Conservation (phyloP, 2,113 vertebrate species). For the Pluvianellus socialis region DNA sequence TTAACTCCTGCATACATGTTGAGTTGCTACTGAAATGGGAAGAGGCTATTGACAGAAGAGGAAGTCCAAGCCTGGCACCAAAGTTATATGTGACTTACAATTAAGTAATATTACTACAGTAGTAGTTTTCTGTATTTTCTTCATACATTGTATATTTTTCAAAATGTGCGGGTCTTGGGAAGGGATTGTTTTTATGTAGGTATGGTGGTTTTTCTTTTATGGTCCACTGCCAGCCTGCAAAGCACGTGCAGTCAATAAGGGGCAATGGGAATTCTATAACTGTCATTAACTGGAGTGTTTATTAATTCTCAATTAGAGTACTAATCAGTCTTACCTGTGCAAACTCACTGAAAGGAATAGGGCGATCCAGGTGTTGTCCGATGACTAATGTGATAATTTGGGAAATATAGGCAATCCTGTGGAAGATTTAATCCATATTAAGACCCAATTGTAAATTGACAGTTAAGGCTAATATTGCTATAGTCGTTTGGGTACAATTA, state of each 20-base stretch:
- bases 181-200: background rate
- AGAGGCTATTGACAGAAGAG: background rate
- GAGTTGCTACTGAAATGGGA: background rate
- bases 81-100: background rate
- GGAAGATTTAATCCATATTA: background rate
- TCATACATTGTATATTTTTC: background rate
- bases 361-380: background rate
- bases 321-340: constrained; percentile 52
- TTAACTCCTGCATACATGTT: background rate
- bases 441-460: background rate
- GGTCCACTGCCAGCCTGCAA: background rate
- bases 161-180: background rate
- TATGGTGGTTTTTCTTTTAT: background rate
- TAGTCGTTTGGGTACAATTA: constrained; percentile 5
- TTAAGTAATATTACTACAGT: background rate
- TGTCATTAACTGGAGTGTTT: constrained; percentile 54
- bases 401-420: background rate
- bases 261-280: constrained; percentile 61
- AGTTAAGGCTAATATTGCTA: background rate
- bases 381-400: background rate
- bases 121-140: background rate
- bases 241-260: background rate
- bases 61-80: background rate
- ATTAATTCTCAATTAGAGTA: constrained; percentile 62
- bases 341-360: background rate